Base-by-base conservation (phyloP, 2,888 invertebrate species). In the Muschampia staudingeri region DNA sequence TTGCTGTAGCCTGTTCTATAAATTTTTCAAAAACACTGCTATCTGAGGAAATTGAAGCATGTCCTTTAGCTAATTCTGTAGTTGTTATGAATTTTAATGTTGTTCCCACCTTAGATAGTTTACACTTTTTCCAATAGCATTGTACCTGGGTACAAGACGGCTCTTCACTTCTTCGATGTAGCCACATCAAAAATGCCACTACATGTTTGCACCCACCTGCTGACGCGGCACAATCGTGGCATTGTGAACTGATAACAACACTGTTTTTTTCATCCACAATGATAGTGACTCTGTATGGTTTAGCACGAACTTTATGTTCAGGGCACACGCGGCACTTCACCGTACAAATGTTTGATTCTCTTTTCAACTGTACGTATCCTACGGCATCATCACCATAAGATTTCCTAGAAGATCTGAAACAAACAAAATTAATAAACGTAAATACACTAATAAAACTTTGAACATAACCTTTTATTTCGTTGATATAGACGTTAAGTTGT, bases 81-180 rank as follows among this genome's bases (percentile, higher is more conserved):
- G 88, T 76, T 14, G 88, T 87, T 16, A 90, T 88, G 70, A 71
- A 91, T 85, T 91, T 91, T 6, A 90, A 4, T 67, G 73, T 89
- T 81, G 76, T 88, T 0, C 90, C 90, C 82, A 91, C 89, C 73
- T 83, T 87, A 0, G 90, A 89, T 0, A 90, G 83, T 25, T 87
- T 89, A 0, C 90, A 90, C 85, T 91, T 91, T 61, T 42, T 85
- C 91, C 91, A 91, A 40, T 91, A 92, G 37, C 91, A 91, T 77
- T 87, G 77, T 0, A 87, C 65, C 0, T 78, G 42, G 30, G 91
- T 91, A 70, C 88, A 88, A 0, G 91, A 88, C 19, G 89, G 91
- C 16, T 92, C 90, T 40, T 92, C 91, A 86, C 91, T 92, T 6
- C 91, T 65, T 0, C 91, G 83, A 85, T 91, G 90, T 6, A 89